A percentile compares a stretch with the other conserved stretches of the same genome.
Evolutionary conservation across 2,888 invertebrate genomes (phyloP).

Genomic region (Epinotia ramella): DNA sequence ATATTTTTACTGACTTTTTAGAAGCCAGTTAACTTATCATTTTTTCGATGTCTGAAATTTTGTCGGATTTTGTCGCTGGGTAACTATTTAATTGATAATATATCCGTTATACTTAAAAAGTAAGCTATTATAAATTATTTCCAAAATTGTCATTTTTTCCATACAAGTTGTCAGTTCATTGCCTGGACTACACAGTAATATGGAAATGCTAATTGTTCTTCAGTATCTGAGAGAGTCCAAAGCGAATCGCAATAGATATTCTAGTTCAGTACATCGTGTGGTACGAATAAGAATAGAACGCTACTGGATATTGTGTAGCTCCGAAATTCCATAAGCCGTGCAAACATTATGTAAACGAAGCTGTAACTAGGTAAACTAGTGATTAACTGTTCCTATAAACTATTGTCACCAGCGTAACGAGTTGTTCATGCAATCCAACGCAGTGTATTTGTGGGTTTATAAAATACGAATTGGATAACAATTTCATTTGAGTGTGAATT

Average conservation of each 20-base stretch:
- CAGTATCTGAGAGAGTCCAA: conserved; percentile 23
- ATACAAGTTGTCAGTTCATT: too few species aligned
- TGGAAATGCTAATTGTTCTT: conserved; percentile 42
- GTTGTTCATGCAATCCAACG: conserved; percentile 14
- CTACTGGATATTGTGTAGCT: not conserved
- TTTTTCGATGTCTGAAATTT: too few species aligned
- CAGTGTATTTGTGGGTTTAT: conserved; percentile 19
- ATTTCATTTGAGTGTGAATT: conserved; percentile 34
- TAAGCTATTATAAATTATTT: too few species aligned
- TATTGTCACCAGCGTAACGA: conserved; percentile 5
- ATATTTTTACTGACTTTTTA: too few species aligned
- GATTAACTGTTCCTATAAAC: conserved; percentile 21
- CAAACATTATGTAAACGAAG: not conserved
- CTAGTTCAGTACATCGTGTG: not conserved
- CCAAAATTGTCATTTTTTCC: too few species aligned
- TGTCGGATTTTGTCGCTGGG: too few species aligned
- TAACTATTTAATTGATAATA: too few species aligned
- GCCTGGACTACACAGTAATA: too few species aligned
- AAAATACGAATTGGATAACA: conserved; percentile 30
- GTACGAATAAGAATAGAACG: not conserved
- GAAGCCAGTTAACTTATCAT: too few species aligned
- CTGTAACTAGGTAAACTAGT: conserved; percentile 9
- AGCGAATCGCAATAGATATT: not conserved
- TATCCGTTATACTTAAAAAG: too few species aligned
- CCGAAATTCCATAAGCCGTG: not conserved